Evolutionary conservation across 23 tunicate genomes (phyloP).

Genomic region (Oikopleura dioica): DNA sequence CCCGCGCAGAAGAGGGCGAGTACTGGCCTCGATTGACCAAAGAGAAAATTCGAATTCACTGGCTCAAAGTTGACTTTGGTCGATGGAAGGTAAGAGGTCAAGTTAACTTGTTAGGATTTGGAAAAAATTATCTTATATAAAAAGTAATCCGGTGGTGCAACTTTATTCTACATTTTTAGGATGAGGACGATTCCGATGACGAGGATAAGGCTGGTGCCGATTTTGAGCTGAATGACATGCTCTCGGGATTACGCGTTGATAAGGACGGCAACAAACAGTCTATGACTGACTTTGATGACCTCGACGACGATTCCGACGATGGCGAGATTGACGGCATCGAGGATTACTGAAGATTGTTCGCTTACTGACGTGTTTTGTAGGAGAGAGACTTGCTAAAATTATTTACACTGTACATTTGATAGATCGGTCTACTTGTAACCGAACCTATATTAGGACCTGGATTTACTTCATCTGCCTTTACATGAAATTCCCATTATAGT

Average conservation of each 20-base stretch:
- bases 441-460: no score
- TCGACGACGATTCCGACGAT: conserved; percentile 6
- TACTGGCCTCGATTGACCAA: conserved; percentile 74
- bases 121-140: no score
- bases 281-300: neutral
- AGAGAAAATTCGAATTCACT: conserved; percentile 38
- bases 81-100: conserved; percentile 37
- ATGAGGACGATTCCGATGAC: neutral
- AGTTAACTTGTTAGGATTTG: no score
- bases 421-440: no score
- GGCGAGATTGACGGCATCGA: neutral
- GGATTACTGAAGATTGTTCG: no score
- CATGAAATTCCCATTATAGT: no score
- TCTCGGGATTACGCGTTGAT: neutral
- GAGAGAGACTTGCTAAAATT: no score
- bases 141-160: no score
- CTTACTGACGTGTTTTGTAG: no score
- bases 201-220: neutral
- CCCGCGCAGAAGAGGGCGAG: conserved; percentile 27
- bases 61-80: conserved; percentile 54
- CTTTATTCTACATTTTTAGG: no score
- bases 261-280: neutral
- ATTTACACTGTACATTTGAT: no score
- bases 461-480: no score
- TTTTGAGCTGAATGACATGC: neutral